Evolutionary conservation across 1,140 invertebrate species (phyloP), one percentile per base, ranked within the genome.

Genomic region (Xylocopa sonorina): DNA sequence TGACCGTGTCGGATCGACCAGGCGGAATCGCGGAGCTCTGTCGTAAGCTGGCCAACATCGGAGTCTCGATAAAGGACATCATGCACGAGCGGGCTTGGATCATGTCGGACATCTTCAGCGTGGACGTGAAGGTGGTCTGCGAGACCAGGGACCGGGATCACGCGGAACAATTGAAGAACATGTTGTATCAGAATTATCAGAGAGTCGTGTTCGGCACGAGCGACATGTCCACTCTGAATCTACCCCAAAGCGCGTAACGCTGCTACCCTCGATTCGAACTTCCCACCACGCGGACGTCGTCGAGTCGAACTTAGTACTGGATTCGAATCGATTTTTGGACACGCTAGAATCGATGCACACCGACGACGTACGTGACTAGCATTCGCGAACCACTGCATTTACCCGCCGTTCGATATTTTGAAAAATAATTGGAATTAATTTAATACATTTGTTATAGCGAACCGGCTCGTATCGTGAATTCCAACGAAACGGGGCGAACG

Each of bases 1-100:
- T 97, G 9, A 97, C 96, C 0, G 96, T 99, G 12, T 96, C 95
- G 85, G 98, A 99, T 92, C 93, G 97, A 76, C 97, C 97, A 0
- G 97, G 96, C 10, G 97, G 97, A 21, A 98, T 99, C 62, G 95
- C 97, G 7, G 97, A 99, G 88, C 93, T 99, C 0, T 97, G 97
- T 84, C 95, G 94, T 84, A 89, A 97, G 21, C 94, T 99, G 7
- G 94, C 95, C 0, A 94, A 94, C 6, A 93, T 96, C 34, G 98
- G 97, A 2, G 97, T 98, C 7, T 97, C 97, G 51, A 98, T 99
- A 67, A 99, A 99, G 91, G 98, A 99, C 87, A 98, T 99, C 72
- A 96, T 97, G 91, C 98, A 99, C 91, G 98, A 99, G 91, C 93
- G 98, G 76, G 97, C 98, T 7, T 99, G 98, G 98, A 94, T 99